These are phyloP conservation scores for Plodia interpunctella DNA, from an alignment of 1,140 invertebrate species.

Conservation along the genomic window DNA sequence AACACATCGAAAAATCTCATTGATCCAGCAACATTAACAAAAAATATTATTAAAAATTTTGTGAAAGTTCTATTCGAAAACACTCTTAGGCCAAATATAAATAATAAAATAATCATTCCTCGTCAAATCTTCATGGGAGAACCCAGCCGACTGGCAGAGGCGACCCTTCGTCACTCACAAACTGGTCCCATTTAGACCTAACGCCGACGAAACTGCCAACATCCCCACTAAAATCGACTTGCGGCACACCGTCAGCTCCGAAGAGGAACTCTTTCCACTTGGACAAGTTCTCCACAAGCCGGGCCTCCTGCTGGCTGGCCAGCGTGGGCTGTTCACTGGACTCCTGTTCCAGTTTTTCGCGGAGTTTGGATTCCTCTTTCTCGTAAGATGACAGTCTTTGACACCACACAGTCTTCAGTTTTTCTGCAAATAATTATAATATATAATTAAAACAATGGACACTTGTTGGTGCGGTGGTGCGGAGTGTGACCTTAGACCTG, in stretches of 20 bases:
- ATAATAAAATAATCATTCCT: no score
- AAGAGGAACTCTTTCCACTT: slow-evolving; percentile 52
- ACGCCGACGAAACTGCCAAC: slow-evolving; percentile 55
- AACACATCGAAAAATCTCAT: not conserved
- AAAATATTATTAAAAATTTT: no score
- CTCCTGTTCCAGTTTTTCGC: slow-evolving; percentile 67
- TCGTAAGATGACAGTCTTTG: slow-evolving; percentile 71
- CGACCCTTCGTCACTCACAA: slow-evolving; percentile 58
- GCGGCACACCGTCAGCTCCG: slow-evolving; percentile 40
- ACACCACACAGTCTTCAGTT: slow-evolving; percentile 67
- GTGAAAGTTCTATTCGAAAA: no score
- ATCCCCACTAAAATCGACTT: slow-evolving; percentile 56
- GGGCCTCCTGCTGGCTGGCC: slow-evolving; percentile 22
- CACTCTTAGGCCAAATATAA: no score
- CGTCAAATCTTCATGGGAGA: slow-evolving; percentile 39
- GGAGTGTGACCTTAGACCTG: no score
- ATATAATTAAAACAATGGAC: no score
- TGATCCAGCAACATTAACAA: no score
- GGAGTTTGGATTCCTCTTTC: slow-evolving; percentile 72
- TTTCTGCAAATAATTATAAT: slow-evolving; percentile 48
- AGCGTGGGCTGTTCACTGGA: slow-evolving; percentile 12
- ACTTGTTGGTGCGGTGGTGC: no score
- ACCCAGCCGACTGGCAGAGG: slow-evolving; percentile 78
- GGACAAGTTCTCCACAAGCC: slow-evolving; percentile 29
- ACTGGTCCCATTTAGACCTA: slow-evolving; percentile 78